Evolutionary conservation across 2,797 vertebrate genomes (phyloP).

Genomic region (Acanthurus tractus): DNA sequence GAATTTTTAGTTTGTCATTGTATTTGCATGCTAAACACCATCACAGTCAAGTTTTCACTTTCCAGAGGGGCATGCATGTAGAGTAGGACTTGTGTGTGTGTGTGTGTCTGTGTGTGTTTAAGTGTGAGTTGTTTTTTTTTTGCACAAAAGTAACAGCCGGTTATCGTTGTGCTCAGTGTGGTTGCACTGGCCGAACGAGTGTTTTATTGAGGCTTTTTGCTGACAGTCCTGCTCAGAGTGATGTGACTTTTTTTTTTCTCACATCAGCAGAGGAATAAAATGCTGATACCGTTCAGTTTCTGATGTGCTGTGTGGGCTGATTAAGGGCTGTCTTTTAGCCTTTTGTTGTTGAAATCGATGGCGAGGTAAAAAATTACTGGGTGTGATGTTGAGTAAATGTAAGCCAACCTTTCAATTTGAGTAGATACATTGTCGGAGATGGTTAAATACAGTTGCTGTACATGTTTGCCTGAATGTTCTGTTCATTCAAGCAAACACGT

Average conservation of each 20-base stretch:
- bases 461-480: background rate
- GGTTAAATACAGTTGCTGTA: background rate
- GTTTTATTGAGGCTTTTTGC: conserved; percentile 37
- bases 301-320: conserved; percentile 40
- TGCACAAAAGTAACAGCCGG: conserved; percentile 20
- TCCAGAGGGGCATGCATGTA: conserved; percentile 16
- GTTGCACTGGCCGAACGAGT: conserved; percentile 5
- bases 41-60: conserved; percentile 58
- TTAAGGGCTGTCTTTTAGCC: conserved; percentile 13
- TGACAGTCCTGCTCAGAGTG: conserved; percentile 27
- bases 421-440: background rate
- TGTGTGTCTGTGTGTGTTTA: background rate
- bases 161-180: conserved; percentile 14
- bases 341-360: conserved; percentile 24
- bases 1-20: conserved; percentile 16
- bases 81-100: conserved; percentile 1
- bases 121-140: background rate
- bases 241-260: conserved; percentile 1
- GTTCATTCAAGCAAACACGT: no score
- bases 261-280: conserved; percentile 46
- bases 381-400: conserved; percentile 12
- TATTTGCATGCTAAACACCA: conserved; percentile 22
- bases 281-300: conserved; percentile 25
- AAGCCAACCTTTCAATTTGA: conserved; percentile 12
- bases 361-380: conserved; percentile 17